These are phyloP conservation scores for Oasisia sp. DNA, from an alignment of 2,888 invertebrate species.

Conservation along the genomic window DNA sequence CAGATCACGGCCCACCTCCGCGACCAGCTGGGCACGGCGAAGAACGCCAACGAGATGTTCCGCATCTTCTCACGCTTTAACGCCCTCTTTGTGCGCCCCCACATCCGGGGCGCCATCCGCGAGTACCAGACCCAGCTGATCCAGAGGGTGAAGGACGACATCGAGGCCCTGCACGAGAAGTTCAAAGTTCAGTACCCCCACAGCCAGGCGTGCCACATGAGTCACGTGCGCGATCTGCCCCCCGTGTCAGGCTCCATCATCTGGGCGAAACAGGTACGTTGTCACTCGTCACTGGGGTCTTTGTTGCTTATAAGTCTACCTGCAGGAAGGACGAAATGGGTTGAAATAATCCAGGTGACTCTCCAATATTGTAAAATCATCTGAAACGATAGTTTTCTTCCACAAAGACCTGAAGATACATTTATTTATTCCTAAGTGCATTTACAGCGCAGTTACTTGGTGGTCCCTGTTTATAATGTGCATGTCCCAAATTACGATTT, in stretches of 20 bases:
- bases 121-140: constrained; percentile 99
- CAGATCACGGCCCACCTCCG: constrained; percentile 96
- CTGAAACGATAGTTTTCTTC: no score
- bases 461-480: no score
- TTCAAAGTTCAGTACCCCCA: constrained; percentile 97
- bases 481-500: no score
- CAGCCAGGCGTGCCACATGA: constrained; percentile 92
- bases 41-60: constrained; percentile 99
- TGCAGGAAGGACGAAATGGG: no score
- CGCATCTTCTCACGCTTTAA: constrained; percentile 96
- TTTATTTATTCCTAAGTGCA: no score
- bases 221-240: constrained; percentile 91
- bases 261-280: constrained; percentile 82
- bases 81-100: constrained; percentile 96
- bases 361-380: no score
- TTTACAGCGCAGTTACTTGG: no score
- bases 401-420: no score
- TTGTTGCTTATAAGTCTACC: no score
- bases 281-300: neutral
- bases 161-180: constrained; percentile 96
- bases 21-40: constrained; percentile 97
- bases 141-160: constrained; percentile 98
- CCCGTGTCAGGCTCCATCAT: constrained; percentile 98
- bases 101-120: constrained; percentile 97
- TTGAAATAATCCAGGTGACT: no score